phyloP scores from a whole-genome alignment of 2,113 vertebrate species.

The Misgurnus anguillicaudatus region DNA sequence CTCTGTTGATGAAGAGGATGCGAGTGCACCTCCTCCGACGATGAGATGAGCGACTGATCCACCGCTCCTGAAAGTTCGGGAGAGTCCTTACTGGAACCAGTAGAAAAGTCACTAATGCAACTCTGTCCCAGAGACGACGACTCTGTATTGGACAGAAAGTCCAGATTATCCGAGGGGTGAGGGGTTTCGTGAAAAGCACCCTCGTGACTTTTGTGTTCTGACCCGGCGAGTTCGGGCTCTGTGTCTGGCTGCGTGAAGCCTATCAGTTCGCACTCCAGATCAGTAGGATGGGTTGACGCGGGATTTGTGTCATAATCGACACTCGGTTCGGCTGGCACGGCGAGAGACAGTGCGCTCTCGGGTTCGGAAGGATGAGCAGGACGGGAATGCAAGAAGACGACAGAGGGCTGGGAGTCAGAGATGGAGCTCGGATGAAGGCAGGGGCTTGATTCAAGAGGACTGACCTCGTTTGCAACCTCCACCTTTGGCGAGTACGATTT shows the following conservation, averaged over 20 bases:
- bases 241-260: constrained; percentile 49
- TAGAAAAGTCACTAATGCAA: constrained; percentile 49
- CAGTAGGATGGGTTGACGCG: constrained; percentile 27
- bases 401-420: constrained; percentile 62
- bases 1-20: constrained; percentile 22
- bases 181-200: constrained; percentile 50
- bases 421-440: constrained; percentile 61
- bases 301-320: constrained; percentile 45
- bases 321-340: constrained; percentile 67
- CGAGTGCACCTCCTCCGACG: constrained; percentile 20
- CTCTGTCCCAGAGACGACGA: constrained; percentile 33
- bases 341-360: constrained; percentile 66
- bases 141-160: constrained; percentile 44
- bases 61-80: constrained; percentile 18
- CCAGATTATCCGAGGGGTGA: constrained; percentile 40
- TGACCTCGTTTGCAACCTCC: constrained; percentile 58
- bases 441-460: constrained; percentile 56
- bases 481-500: constrained; percentile 60
- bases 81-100: constrained; percentile 43
- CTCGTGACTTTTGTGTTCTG: constrained; percentile 42
- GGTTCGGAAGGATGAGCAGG: constrained; percentile 60
- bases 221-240: constrained; percentile 41
- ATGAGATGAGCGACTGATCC: constrained; percentile 44
- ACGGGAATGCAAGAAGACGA: constrained; percentile 70
- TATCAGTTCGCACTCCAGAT: constrained; percentile 38